These are phyloP conservation scores for Bombus polaris DNA, from an alignment of 1,140 invertebrate species.

Conservation along the genomic window DNA sequence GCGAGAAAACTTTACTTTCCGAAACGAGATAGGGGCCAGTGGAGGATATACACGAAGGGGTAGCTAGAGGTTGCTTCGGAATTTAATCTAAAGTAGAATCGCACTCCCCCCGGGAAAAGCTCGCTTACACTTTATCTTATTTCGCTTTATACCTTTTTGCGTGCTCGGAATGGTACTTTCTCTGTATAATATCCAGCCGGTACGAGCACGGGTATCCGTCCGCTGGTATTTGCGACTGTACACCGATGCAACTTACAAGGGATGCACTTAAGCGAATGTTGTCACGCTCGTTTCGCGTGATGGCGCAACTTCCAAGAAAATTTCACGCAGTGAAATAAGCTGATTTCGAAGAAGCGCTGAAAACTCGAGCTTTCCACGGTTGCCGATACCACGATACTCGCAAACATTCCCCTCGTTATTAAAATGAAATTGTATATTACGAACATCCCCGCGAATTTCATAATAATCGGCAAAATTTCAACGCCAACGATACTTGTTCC, in stretches of 20 bases:
- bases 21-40: slow-evolving; percentile 55
- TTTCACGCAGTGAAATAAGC: neutral
- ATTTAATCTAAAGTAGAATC: slow-evolving; percentile 77
- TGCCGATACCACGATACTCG: neutral
- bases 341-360: neutral
- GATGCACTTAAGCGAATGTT: slow-evolving; percentile 17
- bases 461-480: too few species aligned
- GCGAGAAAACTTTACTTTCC: slow-evolving; percentile 59
- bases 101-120: slow-evolving; percentile 62
- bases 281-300: slow-evolving; percentile 9
- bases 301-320: neutral
- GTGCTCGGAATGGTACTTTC: slow-evolving; percentile 51
- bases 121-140: slow-evolving; percentile 71
- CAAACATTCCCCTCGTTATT: neutral
- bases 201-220: neutral
- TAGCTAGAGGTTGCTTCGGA: slow-evolving; percentile 61
- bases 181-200: slow-evolving; percentile 45
- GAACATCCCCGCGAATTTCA: neutral
- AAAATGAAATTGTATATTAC: neutral
- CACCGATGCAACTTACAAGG: neutral
- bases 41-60: neutral
- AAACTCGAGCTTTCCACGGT: neutral
- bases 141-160: slow-evolving; percentile 67
- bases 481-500: too few species aligned
- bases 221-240: neutral